Evolutionary conservation across 2,888 invertebrate species (phyloP), one percentile per base, ranked within the genome.

Genomic region (Strigamia transsilvanica): DNA sequence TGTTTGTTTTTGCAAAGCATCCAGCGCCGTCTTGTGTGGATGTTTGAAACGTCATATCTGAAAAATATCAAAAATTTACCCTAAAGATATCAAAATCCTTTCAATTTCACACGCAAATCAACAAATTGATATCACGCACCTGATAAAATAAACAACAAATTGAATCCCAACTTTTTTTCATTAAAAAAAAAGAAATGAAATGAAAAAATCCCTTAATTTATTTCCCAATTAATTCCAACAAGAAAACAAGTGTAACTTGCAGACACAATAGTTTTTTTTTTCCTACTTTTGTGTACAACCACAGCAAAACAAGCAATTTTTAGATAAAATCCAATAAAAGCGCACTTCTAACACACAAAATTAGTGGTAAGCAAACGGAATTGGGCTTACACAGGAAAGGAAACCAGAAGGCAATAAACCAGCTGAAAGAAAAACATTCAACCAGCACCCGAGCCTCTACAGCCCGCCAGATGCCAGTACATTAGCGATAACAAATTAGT

Each of bases 361-460:
- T 46, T 46, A 46, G 46, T 15, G 46, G 15, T 46, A 15, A 46
- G 46, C 46, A 46, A 46, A 46, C 46, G 4, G 15, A 13, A 46
- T 46, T 46, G 46, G 46, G 5, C 46, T 46, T 5, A 46, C 12
- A 46, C n/a, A 46, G 46, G 13, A 46, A 46, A n/a, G 15, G n/a
- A 46, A 46, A 46, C 46, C 46, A 46, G 46, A 46, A 46, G 46
- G 46, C 46, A 46, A 46, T 46, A 46, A 46, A 46, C 46, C 46
- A 46, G 38, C 38, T 9, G 46, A 46, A n/a, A 46, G 46, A 46
- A 46, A 46, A 46, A n/a, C 46, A 46, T n/a, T 46, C 13, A 46
- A 46, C 46, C 46, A 46, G 15, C 46, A 46, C 46, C 13, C 9
- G 12, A 3, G 7, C 46, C 15, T 46, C n/a, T 46, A 46, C 5